phyloP scores from a whole-genome alignment of 2,888 invertebrate species.

The Ophion ellenae region DNA sequence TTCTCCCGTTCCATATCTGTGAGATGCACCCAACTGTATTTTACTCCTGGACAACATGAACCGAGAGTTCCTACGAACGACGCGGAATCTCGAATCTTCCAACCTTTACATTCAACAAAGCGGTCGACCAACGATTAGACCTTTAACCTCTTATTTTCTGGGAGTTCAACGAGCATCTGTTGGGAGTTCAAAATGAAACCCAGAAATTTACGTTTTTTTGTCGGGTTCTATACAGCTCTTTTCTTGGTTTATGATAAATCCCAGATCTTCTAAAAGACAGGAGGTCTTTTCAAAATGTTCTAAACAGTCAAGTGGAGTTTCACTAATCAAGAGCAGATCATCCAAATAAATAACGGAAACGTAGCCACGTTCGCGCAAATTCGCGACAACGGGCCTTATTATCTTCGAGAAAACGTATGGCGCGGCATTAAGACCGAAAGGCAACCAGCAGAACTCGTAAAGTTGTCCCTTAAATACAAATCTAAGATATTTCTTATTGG shows the following conservation, averaged over 20 bases:
- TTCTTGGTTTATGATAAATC: slow-evolving; percentile 43
- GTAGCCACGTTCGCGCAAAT: slow-evolving; percentile 15
- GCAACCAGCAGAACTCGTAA: slow-evolving; percentile 40
- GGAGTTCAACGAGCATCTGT: slow-evolving; percentile 30
- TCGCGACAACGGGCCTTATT: slow-evolving; percentile 24
- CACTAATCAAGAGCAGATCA: slow-evolving; percentile 29
- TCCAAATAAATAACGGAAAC: slow-evolving; percentile 40
- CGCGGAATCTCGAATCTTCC: slow-evolving; percentile 32
- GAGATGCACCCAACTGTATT: slow-evolving; percentile 31
- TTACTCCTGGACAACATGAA: slow-evolving; percentile 7
- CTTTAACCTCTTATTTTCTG: slow-evolving; percentile 24
- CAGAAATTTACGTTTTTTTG: not conserved
- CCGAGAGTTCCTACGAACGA: slow-evolving; percentile 24
- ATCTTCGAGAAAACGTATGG: slow-evolving; percentile 40
- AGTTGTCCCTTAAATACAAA: slow-evolving; percentile 15
- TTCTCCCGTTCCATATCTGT: slow-evolving; percentile 28
- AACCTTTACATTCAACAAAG: not conserved
- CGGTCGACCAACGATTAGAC: not conserved
- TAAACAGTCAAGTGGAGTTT: slow-evolving; percentile 6
- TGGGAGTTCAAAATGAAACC: slow-evolving; percentile 41
- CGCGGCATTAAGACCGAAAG: slow-evolving; percentile 21
- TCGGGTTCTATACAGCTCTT: slow-evolving; percentile 24
- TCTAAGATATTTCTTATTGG: slow-evolving; percentile 30
- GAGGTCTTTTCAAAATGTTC: not conserved
- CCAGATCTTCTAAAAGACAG: slow-evolving; percentile 10